phyloP scores from a whole-genome alignment of 2,888 invertebrate species.

The Orthosia cruda region DNA sequence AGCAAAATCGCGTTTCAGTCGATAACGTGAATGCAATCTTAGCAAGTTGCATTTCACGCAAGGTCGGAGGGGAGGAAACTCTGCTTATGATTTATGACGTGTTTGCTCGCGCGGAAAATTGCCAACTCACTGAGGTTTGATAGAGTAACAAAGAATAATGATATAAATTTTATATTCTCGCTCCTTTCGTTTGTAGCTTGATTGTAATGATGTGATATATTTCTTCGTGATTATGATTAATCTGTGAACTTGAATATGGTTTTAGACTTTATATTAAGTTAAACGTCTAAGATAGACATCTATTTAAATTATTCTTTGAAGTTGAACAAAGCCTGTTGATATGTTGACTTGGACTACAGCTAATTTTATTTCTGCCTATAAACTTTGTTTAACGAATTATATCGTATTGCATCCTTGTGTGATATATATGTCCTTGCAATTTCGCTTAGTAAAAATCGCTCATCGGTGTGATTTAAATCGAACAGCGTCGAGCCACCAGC shows the following conservation, averaged over 20 bases:
- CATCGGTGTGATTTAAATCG: no score
- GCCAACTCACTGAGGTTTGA: conserved; percentile 47
- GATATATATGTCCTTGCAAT: no score
- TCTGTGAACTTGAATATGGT: conserved; percentile 7
- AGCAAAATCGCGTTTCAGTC: not conserved
- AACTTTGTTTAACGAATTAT: no score
- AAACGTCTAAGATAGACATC: not conserved
- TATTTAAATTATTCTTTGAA: not conserved
- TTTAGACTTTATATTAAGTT: not conserved
- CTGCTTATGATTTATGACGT: conserved; percentile 55
- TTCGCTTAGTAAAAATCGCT: no score
- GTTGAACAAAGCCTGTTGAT: no score
- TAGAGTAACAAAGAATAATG: conserved; percentile 50
- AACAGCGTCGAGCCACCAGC: no score
- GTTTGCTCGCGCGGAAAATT: conserved; percentile 47
- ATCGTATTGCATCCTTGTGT: no score
- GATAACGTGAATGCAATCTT: conserved; percentile 9
- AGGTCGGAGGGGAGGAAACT: conserved; percentile 18
- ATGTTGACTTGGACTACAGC: no score
- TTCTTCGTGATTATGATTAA: conserved; percentile 30
- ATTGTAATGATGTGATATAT: conserved; percentile 26
- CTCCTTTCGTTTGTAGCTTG: conserved; percentile 11
- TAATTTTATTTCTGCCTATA: no score
- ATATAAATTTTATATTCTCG: conserved; percentile 33
- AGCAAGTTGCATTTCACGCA: conserved; percentile 33